phyloP scores from a whole-genome alignment of 2,113 vertebrate genomes.

The Carlito syrichta region DNA sequence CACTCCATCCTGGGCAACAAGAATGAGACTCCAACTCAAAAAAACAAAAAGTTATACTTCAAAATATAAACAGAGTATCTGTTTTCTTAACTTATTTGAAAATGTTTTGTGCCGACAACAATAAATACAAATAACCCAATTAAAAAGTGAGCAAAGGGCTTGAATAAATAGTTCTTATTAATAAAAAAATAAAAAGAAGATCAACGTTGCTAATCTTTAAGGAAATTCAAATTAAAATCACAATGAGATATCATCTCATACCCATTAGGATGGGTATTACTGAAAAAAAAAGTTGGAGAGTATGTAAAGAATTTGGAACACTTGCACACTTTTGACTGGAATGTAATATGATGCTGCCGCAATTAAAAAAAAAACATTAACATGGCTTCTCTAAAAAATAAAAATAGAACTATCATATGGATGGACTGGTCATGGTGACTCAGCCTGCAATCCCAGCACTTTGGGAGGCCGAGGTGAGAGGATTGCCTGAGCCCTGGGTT shows the following conservation, averaged over 20 bases:
- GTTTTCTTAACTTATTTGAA: not conserved
- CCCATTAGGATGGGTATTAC: too few relatives aligned
- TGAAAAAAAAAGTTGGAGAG: not conserved
- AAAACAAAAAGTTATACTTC: not conserved
- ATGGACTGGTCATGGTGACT: too few relatives aligned
- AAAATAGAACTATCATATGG: not conserved
- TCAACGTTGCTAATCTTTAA: not conserved
- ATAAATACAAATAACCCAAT: not conserved
- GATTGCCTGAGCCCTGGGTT: too few relatives aligned
- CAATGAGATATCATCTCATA: not conserved
- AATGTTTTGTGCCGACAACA: not conserved
- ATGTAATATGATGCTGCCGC: not conserved
- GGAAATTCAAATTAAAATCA: too few relatives aligned
- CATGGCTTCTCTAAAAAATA: not conserved
- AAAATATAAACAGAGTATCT: not conserved
- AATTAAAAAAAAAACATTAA: too few relatives aligned
- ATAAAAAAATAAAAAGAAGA: not conserved
- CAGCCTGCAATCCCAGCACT: too few relatives aligned
- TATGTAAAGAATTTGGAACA: not conserved
- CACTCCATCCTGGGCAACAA: too few relatives aligned
- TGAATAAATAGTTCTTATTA: not conserved
- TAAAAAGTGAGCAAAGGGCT: too few relatives aligned
- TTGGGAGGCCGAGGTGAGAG: too few relatives aligned
- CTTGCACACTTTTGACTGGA: not conserved
- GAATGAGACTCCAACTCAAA: too few relatives aligned